phyloP scores from a whole-genome alignment of 1,140 invertebrate species.

The Philaenus spumarius region DNA sequence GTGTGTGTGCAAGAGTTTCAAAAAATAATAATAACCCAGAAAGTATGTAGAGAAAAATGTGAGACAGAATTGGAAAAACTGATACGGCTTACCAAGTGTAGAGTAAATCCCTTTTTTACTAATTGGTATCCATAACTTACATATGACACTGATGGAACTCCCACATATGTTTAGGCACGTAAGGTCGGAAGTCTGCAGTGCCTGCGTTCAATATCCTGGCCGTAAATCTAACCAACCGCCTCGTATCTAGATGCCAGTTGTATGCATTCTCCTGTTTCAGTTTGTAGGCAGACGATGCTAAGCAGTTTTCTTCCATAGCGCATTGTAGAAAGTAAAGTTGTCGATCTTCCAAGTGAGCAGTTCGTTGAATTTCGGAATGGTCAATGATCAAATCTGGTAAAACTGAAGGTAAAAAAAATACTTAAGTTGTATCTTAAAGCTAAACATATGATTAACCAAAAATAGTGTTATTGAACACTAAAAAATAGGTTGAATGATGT shows the following conservation, averaged over 20 bases:
- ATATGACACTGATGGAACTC: slow-evolving; percentile 97
- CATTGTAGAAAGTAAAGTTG: slow-evolving; percentile 81
- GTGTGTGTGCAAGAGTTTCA: no score
- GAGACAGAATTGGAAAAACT: no score
- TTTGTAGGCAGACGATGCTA: slow-evolving; percentile 62
- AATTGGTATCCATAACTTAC: no score
- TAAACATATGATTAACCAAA: no score
- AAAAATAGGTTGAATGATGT: no score
- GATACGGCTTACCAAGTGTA: no score
- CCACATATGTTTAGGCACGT: slow-evolving; percentile 87
- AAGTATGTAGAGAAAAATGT: no score
- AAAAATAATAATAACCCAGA: no score
- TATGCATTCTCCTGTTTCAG: slow-evolving; percentile 56
- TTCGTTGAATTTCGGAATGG: slow-evolving; percentile 64
- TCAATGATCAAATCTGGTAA: slow-evolving; percentile 74
- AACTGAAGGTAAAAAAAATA: not conserved
- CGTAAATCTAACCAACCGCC: slow-evolving; percentile 83
- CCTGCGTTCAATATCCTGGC: slow-evolving; percentile 84
- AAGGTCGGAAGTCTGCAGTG: slow-evolving; percentile 82
- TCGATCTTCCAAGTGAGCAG: slow-evolving; percentile 82
- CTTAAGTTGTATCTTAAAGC: no score
- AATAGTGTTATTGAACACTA: no score
- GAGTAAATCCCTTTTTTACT: no score
- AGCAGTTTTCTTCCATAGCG: slow-evolving; percentile 95
- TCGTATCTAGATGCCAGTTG: slow-evolving; percentile 69